Conservation (phyloP, 2,888 invertebrate species). For the Unio pictorum region DNA sequence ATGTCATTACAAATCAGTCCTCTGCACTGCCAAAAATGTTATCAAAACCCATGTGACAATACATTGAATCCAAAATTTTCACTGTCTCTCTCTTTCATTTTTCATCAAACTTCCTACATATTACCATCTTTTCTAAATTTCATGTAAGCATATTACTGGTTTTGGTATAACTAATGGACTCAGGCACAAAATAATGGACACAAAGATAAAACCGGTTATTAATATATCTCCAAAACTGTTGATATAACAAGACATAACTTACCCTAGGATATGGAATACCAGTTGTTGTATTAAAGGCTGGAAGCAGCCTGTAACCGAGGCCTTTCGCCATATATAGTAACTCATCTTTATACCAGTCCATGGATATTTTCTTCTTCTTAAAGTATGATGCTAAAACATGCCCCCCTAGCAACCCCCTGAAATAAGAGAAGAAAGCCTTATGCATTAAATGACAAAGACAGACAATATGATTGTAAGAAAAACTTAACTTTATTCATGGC, state of each 20-base stretch:
- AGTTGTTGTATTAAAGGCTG: slow-evolving; percentile 98
- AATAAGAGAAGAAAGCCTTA: slow-evolving; percentile 9
- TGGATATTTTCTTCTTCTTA: slow-evolving; percentile 77
- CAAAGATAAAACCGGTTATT: background rate
- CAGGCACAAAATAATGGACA: background rate
- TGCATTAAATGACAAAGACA: background rate
- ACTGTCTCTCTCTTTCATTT: no score
- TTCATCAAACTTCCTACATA: no score
- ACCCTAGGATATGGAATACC: slow-evolving; percentile 98
- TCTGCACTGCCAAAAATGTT: no score
- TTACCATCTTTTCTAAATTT: no score
- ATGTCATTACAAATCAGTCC: no score
- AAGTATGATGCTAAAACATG: slow-evolving; percentile 90
- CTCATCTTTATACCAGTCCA: slow-evolving; percentile 80
- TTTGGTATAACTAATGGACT: background rate
- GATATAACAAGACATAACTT: slow-evolving; percentile 27
- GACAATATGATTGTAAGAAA: no score
- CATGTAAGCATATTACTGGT: background rate
- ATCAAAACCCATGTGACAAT: no score
- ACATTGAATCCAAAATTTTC: no score
- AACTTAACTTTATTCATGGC: no score
- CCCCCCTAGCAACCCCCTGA: slow-evolving; percentile 90
- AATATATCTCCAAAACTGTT: no score
- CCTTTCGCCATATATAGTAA: slow-evolving; percentile 92
- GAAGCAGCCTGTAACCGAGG: slow-evolving; percentile 90